Evolutionary conservation across 2,797 vertebrate genomes (phyloP), one percentile per base, ranked within the genome.

Genomic region (Moxostoma hubbsi): DNA sequence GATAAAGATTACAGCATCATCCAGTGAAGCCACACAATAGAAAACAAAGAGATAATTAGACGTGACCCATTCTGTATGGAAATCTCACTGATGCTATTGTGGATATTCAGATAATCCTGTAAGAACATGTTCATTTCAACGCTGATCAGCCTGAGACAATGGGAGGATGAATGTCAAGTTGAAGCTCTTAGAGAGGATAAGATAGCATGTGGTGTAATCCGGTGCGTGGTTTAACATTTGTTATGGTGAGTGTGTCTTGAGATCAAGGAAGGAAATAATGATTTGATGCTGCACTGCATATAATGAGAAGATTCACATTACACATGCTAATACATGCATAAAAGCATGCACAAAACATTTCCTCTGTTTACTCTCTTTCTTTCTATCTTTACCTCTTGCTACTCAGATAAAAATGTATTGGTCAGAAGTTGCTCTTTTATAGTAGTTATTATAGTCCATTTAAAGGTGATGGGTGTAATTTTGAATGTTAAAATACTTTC

Each of bases 101-200:
- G 89, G 87, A 88, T 92, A 87, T 90, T 85, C 87, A 64, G 74
- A 58, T 82, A 80, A 80, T 80, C 74, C 65, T 13, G 13, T 74
- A 67, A 61, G 46, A 61, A 45, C 51, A 58, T 70, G 53, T 54
- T 67, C 47, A 64, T 49, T 69, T 69, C 15, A 67, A 53, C 8
- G 47, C 57, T 82, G 61, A 77, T 73, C 65, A 74, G 13, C 16
- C 66, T 36, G 49, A 82, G 53, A 82, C 81, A 82, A 82, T 75
- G 63, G 65, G 54, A 63, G 8, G 45, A 77, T 59, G 58, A 76
- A 83, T 79, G 77, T 73, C 77, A 73, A 66, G 69, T 66, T 59
- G 69, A 65, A 58, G 45, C 77, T 51, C 47, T 47, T 78, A 36
- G 55, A 61, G 49, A 54, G 65, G 59, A 67, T 18, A 69, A n/a